Conservation (phyloP, 2,113 vertebrate species). For the Heptranchias perlo region DNA sequence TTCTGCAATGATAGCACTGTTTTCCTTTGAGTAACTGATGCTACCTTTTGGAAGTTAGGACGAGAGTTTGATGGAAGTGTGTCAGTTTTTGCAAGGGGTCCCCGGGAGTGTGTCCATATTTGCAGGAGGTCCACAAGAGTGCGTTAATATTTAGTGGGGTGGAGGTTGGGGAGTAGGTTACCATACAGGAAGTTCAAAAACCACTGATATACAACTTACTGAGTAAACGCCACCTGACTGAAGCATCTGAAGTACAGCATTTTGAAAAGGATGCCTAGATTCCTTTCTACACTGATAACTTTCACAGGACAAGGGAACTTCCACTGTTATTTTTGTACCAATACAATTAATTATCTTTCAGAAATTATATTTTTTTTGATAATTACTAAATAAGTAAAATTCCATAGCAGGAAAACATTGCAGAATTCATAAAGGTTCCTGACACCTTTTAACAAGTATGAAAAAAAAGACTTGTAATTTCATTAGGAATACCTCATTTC, state of each 20-base stretch:
- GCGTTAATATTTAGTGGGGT: background rate
- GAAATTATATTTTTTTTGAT: background rate
- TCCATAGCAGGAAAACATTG: background rate
- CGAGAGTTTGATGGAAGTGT: background rate
- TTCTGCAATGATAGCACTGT: background rate
- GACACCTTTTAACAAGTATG: background rate
- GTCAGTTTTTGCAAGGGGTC: background rate
- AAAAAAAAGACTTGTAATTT: background rate
- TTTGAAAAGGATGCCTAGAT: background rate
- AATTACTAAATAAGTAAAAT: background rate
- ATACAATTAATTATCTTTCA: background rate
- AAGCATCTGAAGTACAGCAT: background rate
- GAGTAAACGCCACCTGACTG: background rate
- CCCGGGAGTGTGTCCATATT: background rate
- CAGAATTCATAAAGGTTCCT: background rate
- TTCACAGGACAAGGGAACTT: too few species aligned
- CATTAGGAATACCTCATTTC: background rate
- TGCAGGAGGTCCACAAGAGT: background rate
- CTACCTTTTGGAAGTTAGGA: background rate
- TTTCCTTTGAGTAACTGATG: background rate
- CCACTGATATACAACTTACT: background rate
- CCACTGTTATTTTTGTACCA: background rate
- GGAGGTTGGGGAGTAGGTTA: background rate
- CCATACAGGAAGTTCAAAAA: background rate
- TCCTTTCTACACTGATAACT: background rate